phyloP scores from a whole-genome alignment of 2,113 vertebrate genomes.

The Hypocryptadius cinnamomeus region DNA sequence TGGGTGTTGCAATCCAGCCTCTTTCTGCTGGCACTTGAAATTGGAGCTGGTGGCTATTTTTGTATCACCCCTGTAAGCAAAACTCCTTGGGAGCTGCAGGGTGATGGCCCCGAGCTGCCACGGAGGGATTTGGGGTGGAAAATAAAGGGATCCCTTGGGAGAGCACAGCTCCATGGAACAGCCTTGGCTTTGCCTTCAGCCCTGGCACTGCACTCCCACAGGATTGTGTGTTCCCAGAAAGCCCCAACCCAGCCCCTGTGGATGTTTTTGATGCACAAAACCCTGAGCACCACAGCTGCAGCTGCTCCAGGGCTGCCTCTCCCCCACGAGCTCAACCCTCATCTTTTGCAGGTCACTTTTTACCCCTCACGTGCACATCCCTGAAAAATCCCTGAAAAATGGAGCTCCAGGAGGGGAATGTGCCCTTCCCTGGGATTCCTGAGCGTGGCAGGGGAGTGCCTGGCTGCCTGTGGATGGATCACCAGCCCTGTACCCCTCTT shows the following conservation, averaged over 20 bases:
- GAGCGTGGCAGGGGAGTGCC: background rate
- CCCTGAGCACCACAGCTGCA: background rate
- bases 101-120: background rate
- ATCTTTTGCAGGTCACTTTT: constrained; percentile 35
- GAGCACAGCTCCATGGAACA: fast-evolving
- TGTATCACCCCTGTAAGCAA: background rate
- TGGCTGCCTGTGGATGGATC: background rate
- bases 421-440: background rate
- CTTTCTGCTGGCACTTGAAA: background rate
- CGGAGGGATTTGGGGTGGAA: background rate
- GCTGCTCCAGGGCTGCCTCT: background rate
- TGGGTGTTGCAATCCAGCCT: background rate
- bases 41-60: background rate
- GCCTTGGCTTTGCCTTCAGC: background rate
- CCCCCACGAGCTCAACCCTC: background rate
- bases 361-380: background rate
- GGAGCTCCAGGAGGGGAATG: background rate
- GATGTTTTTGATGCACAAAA: background rate
- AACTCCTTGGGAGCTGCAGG: background rate
- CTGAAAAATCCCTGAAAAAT: too few relatives aligned
- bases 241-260: background rate
- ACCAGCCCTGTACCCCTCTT: background rate
- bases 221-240: background rate
- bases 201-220: background rate
- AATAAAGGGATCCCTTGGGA: background rate